Evolutionary conservation across 92 coral and sea anemone species (phyloP), one percentile per base, ranked within the genome.

Genomic region (Epizoanthus illoricatus): DNA sequence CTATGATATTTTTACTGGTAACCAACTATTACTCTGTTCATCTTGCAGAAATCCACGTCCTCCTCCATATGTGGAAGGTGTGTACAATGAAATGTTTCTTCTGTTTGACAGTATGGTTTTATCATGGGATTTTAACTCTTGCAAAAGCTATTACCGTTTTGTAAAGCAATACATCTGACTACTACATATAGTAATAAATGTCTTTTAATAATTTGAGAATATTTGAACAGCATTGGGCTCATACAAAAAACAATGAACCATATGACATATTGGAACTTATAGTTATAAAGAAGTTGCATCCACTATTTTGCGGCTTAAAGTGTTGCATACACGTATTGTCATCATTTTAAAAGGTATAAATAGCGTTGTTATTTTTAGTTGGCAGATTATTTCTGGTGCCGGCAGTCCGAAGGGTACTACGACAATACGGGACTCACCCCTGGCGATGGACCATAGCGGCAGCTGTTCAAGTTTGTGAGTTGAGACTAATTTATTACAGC

Each of bases 331-430:
- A n/a, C n/a, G n/a, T n/a, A n/a, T n/a, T n/a, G n/a, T n/a, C n/a
- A n/a, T n/a, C n/a, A n/a, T n/a, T n/a, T n/a, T n/a, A n/a, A n/a
- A n/a, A n/a, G 59, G 47, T 3, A 64, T 39, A 10, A 65, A 23
- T 65, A 17, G 5, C 39, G 9, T 21, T 84, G 54, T 63, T 24
- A 58, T 40, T 57, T 74, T 56, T 69, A 95, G 98, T 79, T 95
- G 98, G 98, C 98, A 95, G 88, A 67, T 95, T 16, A 91, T 95
- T 12, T 95, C 98, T 16, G 94, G 96, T 16, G 88, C 98, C 36
- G 98, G 96, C 4, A 95, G 98, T 71, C 93, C 94, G 0, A 92
- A 86, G 33, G 97, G 95, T 20, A 95, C 96, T 5, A 86, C 96
- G 0, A 76, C 93, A 36, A 85, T 91, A 15, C 81, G 90, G 36